phyloP scores from a whole-genome alignment of 2,888 invertebrate genomes.

The Neocrepidodera transversa region DNA sequence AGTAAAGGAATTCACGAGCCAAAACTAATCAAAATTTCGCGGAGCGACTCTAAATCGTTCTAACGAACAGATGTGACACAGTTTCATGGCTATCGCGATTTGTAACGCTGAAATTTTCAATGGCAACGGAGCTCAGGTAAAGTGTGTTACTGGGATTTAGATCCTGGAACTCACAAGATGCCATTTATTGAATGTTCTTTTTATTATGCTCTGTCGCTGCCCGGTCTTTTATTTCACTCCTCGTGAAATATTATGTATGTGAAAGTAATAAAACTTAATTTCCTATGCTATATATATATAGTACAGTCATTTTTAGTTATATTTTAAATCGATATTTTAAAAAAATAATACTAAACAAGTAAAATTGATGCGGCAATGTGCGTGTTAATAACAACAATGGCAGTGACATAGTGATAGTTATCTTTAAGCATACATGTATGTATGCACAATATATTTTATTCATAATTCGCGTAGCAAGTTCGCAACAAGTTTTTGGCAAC shows the following conservation, averaged over 20 bases:
- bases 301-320: too few species aligned
- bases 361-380: too few species aligned
- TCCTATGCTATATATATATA: too few species aligned
- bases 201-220: not conserved
- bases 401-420: not conserved
- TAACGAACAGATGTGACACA: constrained; percentile 47
- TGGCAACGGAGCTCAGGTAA: constrained; percentile 46
- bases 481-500: constrained; percentile 13
- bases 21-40: constrained; percentile 56
- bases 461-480: not conserved
- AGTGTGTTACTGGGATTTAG: constrained; percentile 39
- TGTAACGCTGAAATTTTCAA: constrained; percentile 53
- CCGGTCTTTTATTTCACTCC: not conserved
- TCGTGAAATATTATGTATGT: not conserved
- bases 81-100: constrained; percentile 48
- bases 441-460: not conserved
- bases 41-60: constrained; percentile 49
- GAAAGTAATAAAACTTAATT: not conserved
- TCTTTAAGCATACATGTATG: not conserved
- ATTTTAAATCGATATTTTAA: too few species aligned
- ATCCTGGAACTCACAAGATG: constrained; percentile 39
- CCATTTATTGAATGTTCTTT: constrained; percentile 16
- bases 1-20: constrained; percentile 51
- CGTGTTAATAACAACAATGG: too few species aligned
- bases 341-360: not conserved